phyloP scores from a whole-genome alignment of 2,888 invertebrate species.

The Lucinisca nassula region DNA sequence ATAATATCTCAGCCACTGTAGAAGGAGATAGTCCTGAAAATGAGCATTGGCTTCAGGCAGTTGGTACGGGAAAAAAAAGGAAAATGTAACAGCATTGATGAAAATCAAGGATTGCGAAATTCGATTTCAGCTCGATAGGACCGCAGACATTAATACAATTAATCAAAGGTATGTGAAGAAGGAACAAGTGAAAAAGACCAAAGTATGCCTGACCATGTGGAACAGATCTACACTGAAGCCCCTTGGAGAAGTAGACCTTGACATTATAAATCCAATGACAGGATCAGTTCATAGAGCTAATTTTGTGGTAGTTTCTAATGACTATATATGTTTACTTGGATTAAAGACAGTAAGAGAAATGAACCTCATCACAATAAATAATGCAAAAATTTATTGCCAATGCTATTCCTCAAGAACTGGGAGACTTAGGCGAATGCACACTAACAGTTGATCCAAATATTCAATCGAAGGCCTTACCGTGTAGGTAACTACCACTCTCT shows the following conservation, averaged over 20 bases:
- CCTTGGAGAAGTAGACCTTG: slow-evolving; percentile 26
- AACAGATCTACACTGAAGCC: slow-evolving; percentile 27
- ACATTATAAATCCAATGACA: slow-evolving; percentile 29
- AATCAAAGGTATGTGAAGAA: too few species aligned
- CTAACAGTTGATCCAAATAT: slow-evolving; percentile 7
- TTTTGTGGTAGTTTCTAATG: neutral
- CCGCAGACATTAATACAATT: slow-evolving; percentile 50
- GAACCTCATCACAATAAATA: too few species aligned
- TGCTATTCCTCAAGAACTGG: slow-evolving; percentile 9
- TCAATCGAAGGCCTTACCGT: slow-evolving; percentile 10
- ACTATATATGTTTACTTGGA: neutral
- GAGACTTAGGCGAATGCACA: slow-evolving; percentile 31
- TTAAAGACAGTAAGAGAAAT: neutral
- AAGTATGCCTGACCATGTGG: slow-evolving; percentile 4
- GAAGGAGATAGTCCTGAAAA: too few species aligned
- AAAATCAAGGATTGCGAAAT: slow-evolving; percentile 35
- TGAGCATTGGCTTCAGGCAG: slow-evolving; percentile 1
- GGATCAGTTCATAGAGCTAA: neutral
- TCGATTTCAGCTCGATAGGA: slow-evolving; percentile 64
- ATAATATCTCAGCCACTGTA: neutral
- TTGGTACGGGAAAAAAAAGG: neutral
- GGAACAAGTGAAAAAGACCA: neutral
- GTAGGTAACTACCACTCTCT: slow-evolving; percentile 36
- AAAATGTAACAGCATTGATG: neutral
- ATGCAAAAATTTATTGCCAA: too few species aligned